Evolutionary conservation across 2,888 invertebrate species (phyloP).

Genomic region (Subacronicta megacephala): DNA sequence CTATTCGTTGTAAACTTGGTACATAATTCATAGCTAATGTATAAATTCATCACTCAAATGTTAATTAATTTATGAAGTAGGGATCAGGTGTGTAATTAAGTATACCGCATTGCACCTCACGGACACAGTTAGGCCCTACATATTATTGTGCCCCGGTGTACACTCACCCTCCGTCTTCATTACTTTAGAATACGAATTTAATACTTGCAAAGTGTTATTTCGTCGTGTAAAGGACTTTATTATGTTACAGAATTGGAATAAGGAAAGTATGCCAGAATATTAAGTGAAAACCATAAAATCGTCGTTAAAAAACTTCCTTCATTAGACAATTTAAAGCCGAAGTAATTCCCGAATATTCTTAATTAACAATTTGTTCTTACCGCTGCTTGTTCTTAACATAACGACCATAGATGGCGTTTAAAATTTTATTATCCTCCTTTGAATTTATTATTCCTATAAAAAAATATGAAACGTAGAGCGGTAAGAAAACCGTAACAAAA

Average conservation of each 20-base stretch:
- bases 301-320: slow-evolving; percentile 41
- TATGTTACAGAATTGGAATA: slow-evolving; percentile 26
- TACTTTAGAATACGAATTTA: slow-evolving; percentile 67
- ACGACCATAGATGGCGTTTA: slow-evolving; percentile 44
- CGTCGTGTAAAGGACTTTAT: slow-evolving; percentile 34
- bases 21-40: slow-evolving; percentile 26
- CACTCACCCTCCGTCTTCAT: slow-evolving; percentile 65
- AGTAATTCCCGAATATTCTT: slow-evolving; percentile 58
- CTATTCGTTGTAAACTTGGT: background rate
- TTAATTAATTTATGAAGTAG: slow-evolving; percentile 74
- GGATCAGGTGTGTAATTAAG: slow-evolving; percentile 74
- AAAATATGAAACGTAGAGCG: slow-evolving; percentile 65
- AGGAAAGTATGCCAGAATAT: slow-evolving; percentile 34
- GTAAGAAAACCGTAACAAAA: slow-evolving; percentile 66
- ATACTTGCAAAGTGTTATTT: slow-evolving; percentile 58
- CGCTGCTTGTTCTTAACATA: slow-evolving; percentile 29
- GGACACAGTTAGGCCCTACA: slow-evolving; percentile 64
- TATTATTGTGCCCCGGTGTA: slow-evolving; percentile 42
- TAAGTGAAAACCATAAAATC: slow-evolving; percentile 41
- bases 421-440: slow-evolving; percentile 56
- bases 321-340: slow-evolving; percentile 58
- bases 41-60: slow-evolving; percentile 60
- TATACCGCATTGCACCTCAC: slow-evolving; percentile 70
- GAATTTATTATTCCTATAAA: slow-evolving; percentile 69
- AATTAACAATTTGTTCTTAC: slow-evolving; percentile 38